These are phyloP conservation scores for Fabriciana adippe DNA, from an alignment of 2,888 invertebrate species.

Conservation along the genomic window DNA sequence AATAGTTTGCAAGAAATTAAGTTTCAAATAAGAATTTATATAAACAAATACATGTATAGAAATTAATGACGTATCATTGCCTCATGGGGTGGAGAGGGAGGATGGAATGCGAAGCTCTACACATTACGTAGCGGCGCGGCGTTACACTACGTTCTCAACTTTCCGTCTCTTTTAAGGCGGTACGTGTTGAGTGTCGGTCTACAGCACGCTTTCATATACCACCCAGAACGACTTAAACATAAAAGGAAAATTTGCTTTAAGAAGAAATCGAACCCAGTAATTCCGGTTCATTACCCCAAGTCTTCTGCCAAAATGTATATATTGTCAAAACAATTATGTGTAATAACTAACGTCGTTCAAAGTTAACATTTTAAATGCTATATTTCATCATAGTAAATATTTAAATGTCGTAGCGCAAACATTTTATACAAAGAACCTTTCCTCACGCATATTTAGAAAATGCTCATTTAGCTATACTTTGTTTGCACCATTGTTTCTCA, in stretches of 20 bases:
- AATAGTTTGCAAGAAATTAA: neutral
- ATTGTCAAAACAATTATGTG: too few species aligned
- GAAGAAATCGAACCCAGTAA: neutral
- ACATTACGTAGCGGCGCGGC: neutral
- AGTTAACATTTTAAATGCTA: constrained; percentile 1
- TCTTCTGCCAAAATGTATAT: too few species aligned
- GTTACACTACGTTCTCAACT: too few species aligned
- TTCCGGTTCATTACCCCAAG: neutral
- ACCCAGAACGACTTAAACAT: neutral
- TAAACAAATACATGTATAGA: neutral
- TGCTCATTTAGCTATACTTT: constrained; percentile 31
- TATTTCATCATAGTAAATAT: constrained; percentile 11
- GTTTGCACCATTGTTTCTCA: constrained; percentile 29
- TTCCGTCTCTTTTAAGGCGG: too few species aligned
- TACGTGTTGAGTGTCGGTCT: too few species aligned
- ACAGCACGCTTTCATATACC: too few species aligned
- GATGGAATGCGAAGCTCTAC: constrained; percentile 1
- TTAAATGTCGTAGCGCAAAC: constrained; percentile 9
- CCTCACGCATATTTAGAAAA: constrained; percentile 30
- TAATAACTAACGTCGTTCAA: neutral
- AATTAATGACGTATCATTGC: constrained; percentile 1
- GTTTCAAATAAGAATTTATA: neutral
- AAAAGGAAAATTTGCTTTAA: neutral
- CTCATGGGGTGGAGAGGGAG: constrained; percentile 1
- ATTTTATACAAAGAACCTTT: constrained; percentile 24